These are phyloP conservation scores for Paracyclopina nana DNA, from an alignment of 1,140 invertebrate species.

Conservation along the genomic window DNA sequence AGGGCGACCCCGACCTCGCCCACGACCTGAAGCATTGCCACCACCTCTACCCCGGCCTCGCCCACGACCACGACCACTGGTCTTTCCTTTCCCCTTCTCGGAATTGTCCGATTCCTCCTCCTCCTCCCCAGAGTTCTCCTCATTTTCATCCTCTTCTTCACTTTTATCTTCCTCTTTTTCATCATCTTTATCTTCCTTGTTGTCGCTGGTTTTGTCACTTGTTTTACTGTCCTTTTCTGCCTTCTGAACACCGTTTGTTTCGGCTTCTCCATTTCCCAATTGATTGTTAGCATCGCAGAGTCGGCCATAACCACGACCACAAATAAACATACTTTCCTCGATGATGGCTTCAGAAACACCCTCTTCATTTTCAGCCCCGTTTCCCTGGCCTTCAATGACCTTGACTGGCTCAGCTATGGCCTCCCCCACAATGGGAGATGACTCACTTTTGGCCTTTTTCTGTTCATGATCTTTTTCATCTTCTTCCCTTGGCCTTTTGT, in stretches of 20 bases:
- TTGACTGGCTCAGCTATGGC: conserved; percentile 8
- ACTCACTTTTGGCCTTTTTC: neutral
- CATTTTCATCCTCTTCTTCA: conserved; percentile 1
- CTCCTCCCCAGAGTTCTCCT: conserved; percentile 21
- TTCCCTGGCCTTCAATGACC: conserved; percentile 6
- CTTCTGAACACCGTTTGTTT: neutral
- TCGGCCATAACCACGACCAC: conserved; percentile 14
- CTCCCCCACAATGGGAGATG: neutral
- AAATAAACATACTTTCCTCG: too few relatives aligned
- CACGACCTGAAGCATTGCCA: conserved; percentile 22
- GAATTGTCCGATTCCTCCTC: conserved; percentile 24
- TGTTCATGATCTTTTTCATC: conserved; percentile 16
- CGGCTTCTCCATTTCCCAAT: conserved; percentile 5
- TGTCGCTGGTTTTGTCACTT: conserved; percentile 6
- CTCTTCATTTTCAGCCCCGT: conserved; percentile 3
- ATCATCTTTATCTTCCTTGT: conserved; percentile 11
- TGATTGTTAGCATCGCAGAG: neutral
- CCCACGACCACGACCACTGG: too few relatives aligned
- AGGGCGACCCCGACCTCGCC: neutral
- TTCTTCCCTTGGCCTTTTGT: conserved; percentile 3
- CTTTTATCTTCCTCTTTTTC: conserved; percentile 30
- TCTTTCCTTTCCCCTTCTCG: too few relatives aligned
- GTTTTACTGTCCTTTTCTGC: conserved; percentile 11
- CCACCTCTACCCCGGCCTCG: conserved; percentile 27
- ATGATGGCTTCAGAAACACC: too few relatives aligned